These are phyloP conservation scores for Desoria tigrina DNA, from an alignment of 2,888 invertebrate genomes.

Conservation along the genomic window DNA sequence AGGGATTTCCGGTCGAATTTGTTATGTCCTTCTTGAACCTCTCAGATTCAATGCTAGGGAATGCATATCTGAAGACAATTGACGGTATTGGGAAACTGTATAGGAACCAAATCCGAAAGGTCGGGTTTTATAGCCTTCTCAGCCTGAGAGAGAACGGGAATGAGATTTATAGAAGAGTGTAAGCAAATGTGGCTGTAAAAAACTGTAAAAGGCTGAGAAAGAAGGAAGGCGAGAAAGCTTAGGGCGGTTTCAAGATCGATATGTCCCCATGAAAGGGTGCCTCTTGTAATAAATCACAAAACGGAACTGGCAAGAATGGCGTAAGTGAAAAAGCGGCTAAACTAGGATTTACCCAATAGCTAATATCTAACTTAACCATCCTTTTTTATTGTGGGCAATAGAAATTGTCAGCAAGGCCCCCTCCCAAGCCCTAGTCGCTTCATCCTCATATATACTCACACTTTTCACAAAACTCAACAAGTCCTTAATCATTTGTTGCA, in stretches of 20 bases:
- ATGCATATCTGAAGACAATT: too few species aligned
- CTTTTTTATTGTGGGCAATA: background rate
- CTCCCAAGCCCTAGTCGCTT: background rate
- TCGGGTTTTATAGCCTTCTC: too few species aligned
- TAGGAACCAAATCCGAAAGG: too few species aligned
- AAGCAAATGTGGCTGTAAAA: background rate
- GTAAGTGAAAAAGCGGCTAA: slow-evolving; percentile 25
- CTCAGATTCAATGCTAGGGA: too few species aligned
- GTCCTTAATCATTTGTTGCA: slow-evolving; percentile 42
- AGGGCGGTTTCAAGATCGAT: slow-evolving; percentile 34
- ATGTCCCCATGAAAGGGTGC: slow-evolving; percentile 37
- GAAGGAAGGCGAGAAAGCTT: slow-evolving; percentile 20
- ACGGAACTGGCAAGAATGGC: slow-evolving; percentile 38
- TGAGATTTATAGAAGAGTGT: too few species aligned
- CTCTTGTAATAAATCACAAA: slow-evolving; percentile 46
- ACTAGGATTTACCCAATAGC: slow-evolving; percentile 26
- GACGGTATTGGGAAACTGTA: too few species aligned
- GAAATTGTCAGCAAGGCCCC: slow-evolving; percentile 1
- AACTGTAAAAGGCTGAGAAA: background rate
- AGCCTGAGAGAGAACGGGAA: too few species aligned
- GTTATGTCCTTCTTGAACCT: too few species aligned
- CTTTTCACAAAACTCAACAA: slow-evolving; percentile 33
- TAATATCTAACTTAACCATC: slow-evolving; percentile 16
- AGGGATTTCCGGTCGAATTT: too few species aligned
- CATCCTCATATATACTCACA: too few species aligned